Evolutionary conservation across 2,797 vertebrate genomes (phyloP).

Genomic region (Bucorvus abyssinicus): DNA sequence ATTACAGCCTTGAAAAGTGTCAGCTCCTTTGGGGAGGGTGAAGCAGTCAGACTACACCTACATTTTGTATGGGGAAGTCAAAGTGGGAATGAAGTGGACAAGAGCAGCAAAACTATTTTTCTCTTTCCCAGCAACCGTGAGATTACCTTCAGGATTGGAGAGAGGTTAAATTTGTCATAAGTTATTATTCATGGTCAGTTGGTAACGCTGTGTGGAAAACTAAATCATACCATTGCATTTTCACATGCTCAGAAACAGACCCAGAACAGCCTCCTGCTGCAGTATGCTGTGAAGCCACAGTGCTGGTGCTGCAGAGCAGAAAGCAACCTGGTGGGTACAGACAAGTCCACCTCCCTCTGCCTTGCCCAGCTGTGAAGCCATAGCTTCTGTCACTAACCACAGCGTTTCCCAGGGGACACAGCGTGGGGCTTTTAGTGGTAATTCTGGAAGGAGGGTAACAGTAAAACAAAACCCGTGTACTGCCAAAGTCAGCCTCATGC

Average conservation of each 20-base stretch:
- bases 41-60: too few species aligned
- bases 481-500: not conserved
- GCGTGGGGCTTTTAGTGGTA: not conserved
- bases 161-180: not conserved
- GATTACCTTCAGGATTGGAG: not conserved
- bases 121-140: not conserved
- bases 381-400: not conserved
- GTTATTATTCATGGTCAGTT: not conserved
- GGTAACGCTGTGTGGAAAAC: not conserved
- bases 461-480: not conserved
- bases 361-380: not conserved
- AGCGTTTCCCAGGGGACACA: not conserved
- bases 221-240: not conserved
- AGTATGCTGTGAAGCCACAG: rapidly evolving
- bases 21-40: not conserved
- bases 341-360: rapidly evolving
- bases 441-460: not conserved
- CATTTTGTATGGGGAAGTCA: not conserved
- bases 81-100: not conserved
- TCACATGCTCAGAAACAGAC: rapidly evolving
- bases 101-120: not conserved
- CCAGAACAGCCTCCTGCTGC: not conserved
- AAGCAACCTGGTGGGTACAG: not conserved
- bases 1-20: not conserved
- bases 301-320: not conserved